phyloP scores from a whole-genome alignment of 1,140 invertebrate genomes.

The Bacillus rossius region DNA sequence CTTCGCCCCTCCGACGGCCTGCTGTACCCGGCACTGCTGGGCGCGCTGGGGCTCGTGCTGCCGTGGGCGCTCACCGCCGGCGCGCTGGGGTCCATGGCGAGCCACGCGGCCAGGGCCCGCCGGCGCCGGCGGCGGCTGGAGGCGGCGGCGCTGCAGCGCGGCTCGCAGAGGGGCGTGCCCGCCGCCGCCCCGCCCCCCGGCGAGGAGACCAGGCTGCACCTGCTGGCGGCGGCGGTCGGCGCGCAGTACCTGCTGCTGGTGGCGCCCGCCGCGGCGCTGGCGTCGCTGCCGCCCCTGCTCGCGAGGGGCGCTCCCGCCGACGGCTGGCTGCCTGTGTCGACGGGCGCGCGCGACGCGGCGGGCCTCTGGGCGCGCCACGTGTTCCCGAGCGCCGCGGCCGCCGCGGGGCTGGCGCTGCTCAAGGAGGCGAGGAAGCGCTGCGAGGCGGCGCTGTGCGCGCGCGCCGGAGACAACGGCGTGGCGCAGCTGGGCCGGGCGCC shows the following conservation, averaged over 20 bases:
- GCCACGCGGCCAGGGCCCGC: neutral
- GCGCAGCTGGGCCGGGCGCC: neutral
- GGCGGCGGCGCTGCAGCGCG: neutral
- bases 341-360: slow-evolving; percentile 15
- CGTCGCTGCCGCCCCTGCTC: neutral
- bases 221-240: neutral
- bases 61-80: neutral
- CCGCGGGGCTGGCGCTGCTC: slow-evolving; percentile 12
- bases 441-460: slow-evolving; percentile 16
- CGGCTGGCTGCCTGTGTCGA: neutral
- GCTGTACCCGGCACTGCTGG: neutral
- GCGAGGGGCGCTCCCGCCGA: too few relatives aligned
- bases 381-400: slow-evolving; percentile 12
- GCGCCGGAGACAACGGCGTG: neutral
- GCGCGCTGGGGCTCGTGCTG: neutral
- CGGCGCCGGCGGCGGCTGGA: neutral
- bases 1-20: neutral
- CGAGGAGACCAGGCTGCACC: neutral
- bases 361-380: slow-evolving; percentile 22
- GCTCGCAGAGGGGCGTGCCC: neutral
- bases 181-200: neutral
- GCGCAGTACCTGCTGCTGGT: neutral
- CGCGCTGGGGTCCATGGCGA: neutral
- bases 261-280: neutral
- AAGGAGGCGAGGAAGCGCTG: slow-evolving; percentile 24